A percentile compares a stretch with the other conserved stretches of the same genome.
Evolutionary conservation across 2,113 vertebrate species (phyloP).

Genomic region (Cettia cetti): DNA sequence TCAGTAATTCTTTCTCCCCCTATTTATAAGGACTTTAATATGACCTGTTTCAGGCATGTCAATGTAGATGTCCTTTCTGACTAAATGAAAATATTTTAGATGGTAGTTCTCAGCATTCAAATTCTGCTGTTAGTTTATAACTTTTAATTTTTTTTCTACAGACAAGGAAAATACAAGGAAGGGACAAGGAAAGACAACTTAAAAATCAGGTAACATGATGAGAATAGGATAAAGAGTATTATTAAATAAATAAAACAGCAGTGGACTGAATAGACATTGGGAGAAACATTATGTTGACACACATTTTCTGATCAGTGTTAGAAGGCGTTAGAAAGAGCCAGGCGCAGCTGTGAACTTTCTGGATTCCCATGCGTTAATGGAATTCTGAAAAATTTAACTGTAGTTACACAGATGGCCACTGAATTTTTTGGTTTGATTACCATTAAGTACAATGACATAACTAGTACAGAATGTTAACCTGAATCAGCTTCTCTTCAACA

Average conservation of each 20-base stretch:
- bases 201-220: neutral
- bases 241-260: neutral
- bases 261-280: neutral
- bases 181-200: neutral
- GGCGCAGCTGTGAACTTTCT: neutral
- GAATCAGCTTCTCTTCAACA: neutral
- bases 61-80: neutral
- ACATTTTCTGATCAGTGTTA: neutral
- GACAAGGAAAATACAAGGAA: neutral
- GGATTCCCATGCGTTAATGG: neutral
- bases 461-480: neutral
- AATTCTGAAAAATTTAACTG: neutral
- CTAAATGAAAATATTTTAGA: neutral
- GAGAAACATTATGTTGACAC: neutral
- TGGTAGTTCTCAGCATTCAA: neutral
- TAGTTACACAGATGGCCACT: neutral
- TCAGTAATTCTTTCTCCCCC: neutral
- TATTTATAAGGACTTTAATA: neutral
- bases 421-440: neutral
- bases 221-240: neutral
- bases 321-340: neutral
- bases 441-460: neutral
- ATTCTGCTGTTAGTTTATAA: neutral
- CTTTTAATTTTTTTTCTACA: neutral
- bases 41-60: neutral